Percentiles rank a stretch among this genome's conserved stretches.
Conservation (phyloP, 2,888 invertebrate genomes). For the Meghimatium bilineatum region DNA sequence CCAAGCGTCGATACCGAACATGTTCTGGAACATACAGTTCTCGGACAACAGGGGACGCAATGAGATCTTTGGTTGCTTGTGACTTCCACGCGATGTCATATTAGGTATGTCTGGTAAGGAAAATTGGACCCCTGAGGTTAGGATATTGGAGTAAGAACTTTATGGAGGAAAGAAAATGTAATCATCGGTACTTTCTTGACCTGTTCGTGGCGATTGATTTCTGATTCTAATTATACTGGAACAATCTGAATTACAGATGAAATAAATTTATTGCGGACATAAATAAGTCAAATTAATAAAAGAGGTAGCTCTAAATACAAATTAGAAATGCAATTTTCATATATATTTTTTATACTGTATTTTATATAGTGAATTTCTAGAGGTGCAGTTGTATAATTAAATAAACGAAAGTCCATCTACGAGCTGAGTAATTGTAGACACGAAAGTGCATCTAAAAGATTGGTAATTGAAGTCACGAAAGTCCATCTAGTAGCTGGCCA, state of each 20-base stretch:
- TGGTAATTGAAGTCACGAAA: too few species aligned
- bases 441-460: too few species aligned
- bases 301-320: background rate
- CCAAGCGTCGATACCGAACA: slow-evolving; percentile 2
- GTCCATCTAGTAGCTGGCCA: too few species aligned
- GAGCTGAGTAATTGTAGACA: too few species aligned
- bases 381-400: background rate
- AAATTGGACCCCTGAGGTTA: background rate
- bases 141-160: background rate
- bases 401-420: too few species aligned
- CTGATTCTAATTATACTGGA: slow-evolving; percentile 1
- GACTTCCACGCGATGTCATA: background rate
- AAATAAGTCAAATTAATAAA: too few species aligned
- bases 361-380: too few species aligned
- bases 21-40: background rate
- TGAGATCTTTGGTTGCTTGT: background rate
- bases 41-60: background rate
- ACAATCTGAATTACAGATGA: background rate
- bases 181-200: background rate
- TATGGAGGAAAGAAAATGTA: slow-evolving; percentile 3
- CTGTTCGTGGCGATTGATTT: background rate
- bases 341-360: background rate
- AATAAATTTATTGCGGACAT: background rate
- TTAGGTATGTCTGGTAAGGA: background rate
- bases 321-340: too few species aligned